Evolutionary conservation across 2,797 vertebrate genomes (phyloP).

Genomic region (Acanthurus tractus): DNA sequence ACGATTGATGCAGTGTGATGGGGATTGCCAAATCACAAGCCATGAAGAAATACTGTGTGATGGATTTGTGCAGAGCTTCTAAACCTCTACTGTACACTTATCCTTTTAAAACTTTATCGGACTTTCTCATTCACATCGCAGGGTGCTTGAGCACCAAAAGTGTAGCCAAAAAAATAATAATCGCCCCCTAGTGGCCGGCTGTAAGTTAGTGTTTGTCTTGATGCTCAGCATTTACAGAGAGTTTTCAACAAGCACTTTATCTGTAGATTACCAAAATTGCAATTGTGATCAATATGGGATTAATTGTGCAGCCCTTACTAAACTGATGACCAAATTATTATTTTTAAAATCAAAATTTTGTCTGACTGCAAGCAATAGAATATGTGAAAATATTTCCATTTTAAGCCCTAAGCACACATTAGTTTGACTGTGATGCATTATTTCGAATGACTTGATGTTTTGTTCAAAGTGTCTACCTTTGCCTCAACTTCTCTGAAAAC

Average conservation of each 20-base stretch:
- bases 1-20: conserved; percentile 7
- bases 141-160: no score
- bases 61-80: neutral
- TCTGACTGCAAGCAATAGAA: conserved; percentile 18
- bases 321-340: conserved; percentile 12
- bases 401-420: conserved; percentile 19
- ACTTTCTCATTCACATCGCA: no score
- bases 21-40: neutral
- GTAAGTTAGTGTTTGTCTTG: no score
- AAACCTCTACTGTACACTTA: conserved; percentile 7
- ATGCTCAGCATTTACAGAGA: no score
- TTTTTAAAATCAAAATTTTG: conserved; percentile 3
- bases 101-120: conserved; percentile 3
- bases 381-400: conserved; percentile 41
- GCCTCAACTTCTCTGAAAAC: conserved; percentile 40
- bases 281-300: no score
- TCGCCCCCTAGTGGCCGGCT: no score
- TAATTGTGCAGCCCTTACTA: neutral
- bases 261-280: no score
- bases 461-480: conserved; percentile 37
- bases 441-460: conserved; percentile 9
- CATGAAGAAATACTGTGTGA: neutral
- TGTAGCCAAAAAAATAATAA: no score
- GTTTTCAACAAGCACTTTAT: no score
- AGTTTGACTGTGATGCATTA: conserved; percentile 26